phyloP scores from a whole-genome alignment of 2,888 invertebrate genomes.

The Cyaniris semiargus region DNA sequence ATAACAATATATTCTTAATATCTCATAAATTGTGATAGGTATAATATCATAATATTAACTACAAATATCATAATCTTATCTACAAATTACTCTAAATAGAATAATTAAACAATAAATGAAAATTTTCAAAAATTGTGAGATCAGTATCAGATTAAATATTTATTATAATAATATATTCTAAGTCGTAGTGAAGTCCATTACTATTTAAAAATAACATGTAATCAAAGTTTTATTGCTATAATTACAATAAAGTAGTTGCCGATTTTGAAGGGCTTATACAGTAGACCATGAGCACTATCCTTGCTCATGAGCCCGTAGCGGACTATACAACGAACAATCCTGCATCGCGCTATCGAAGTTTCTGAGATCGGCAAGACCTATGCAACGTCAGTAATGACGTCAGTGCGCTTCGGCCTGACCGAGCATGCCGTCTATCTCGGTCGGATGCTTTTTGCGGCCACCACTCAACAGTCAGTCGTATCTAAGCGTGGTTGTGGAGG shows the following conservation, averaged over 20 bases:
- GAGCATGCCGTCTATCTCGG: too few relatives aligned
- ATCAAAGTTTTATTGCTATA: neutral
- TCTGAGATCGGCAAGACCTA: too few relatives aligned
- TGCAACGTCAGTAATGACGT: too few relatives aligned
- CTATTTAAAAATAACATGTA: neutral
- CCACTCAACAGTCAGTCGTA: too few relatives aligned
- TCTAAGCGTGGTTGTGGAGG: slow-evolving; percentile 44
- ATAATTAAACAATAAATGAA: neutral
- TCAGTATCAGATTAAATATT: neutral
- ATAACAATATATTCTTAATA: neutral
- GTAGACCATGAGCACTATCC: too few relatives aligned
- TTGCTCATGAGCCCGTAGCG: too few relatives aligned
- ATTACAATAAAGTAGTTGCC: too few relatives aligned
- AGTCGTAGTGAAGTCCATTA: neutral
- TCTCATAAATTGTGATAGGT: neutral
- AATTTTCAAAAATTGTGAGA: neutral
- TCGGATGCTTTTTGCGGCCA: too few relatives aligned
- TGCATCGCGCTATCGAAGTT: too few relatives aligned
- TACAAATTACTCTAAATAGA: neutral
- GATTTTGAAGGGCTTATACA: too few relatives aligned
- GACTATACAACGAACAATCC: too few relatives aligned
- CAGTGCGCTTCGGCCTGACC: too few relatives aligned
- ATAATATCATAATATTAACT: neutral
- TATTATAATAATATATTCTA: neutral
- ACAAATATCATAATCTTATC: neutral